These are phyloP conservation scores for Brachypteracias leptosomus DNA, from an alignment of 2,113 vertebrate genomes.

Conservation along the genomic window DNA sequence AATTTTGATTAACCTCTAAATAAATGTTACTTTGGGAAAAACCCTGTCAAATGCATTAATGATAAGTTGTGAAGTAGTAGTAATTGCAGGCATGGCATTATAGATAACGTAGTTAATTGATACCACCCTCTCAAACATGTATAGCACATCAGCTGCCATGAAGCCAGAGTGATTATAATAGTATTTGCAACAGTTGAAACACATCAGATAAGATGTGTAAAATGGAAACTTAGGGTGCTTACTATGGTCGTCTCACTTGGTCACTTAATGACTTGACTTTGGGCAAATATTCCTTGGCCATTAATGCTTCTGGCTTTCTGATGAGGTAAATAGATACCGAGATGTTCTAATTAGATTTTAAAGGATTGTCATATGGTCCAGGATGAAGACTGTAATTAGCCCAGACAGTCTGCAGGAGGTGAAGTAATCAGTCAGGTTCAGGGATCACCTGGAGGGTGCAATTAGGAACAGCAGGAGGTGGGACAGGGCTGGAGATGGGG, in stretches of 20 bases:
- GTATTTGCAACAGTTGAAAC: slow-evolving; percentile 25
- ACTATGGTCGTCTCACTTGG: slow-evolving; percentile 14
- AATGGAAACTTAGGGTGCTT: slow-evolving; percentile 38
- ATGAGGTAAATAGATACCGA: slow-evolving; percentile 62
- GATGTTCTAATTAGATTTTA: slow-evolving; percentile 53
- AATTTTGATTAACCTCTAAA: slow-evolving; percentile 77
- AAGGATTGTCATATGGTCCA: slow-evolving; percentile 28
- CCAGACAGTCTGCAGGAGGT: background rate
- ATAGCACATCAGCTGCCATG: slow-evolving; percentile 56
- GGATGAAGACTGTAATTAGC: slow-evolving; percentile 33
- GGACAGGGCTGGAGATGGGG: background rate
- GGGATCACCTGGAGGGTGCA: background rate
- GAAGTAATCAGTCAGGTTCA: background rate
- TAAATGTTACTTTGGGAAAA: slow-evolving; percentile 69
- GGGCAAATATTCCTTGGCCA: slow-evolving; percentile 28
- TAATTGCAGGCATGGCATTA: slow-evolving; percentile 68
- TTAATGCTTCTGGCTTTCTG: slow-evolving; percentile 53
- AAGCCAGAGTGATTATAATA: slow-evolving; percentile 18
- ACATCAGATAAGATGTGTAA: background rate
- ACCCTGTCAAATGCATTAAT: slow-evolving; percentile 68
- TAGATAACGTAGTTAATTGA: slow-evolving; percentile 66
- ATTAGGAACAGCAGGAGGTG: background rate
- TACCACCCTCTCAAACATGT: slow-evolving; percentile 56
- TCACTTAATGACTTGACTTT: slow-evolving; percentile 49
- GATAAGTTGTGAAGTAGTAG: slow-evolving; percentile 68